Conservation (phyloP, 2,888 invertebrate species). For the Tinea trinotella region DNA sequence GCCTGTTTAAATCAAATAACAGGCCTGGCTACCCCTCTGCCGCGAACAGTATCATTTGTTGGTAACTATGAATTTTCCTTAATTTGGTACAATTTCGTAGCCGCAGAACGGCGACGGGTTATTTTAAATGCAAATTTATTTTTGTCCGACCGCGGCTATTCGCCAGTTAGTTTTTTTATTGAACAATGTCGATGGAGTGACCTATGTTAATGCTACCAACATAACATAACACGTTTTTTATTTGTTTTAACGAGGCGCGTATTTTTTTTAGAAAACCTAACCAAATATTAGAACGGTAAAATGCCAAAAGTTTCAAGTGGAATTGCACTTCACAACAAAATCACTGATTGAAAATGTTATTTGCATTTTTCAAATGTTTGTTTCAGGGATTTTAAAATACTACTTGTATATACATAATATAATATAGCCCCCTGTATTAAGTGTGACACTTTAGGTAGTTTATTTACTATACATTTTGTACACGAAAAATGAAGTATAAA, state of each 20-base stretch:
- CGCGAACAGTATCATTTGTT: neutral
- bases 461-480: too few species aligned
- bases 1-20: slow-evolving; percentile 1
- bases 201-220: neutral
- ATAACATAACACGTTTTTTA: neutral
- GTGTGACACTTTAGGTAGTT: too few species aligned
- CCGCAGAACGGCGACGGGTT: neutral
- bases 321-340: neutral
- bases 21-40: neutral
- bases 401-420: too few species aligned
- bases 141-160: neutral
- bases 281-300: neutral
- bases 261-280: neutral
- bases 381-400: too few species aligned
- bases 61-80: neutral
- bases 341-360: neutral
- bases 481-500: too few species aligned
- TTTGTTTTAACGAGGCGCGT: neutral
- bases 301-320: neutral
- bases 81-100: neutral
- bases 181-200: neutral
- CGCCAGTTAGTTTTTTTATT: neutral
- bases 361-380: neutral
- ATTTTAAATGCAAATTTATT: slow-evolving; percentile 10
- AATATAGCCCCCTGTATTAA: too few species aligned